These are phyloP conservation scores for Smithornis capensis DNA, from an alignment of 2,113 vertebrate species.

Conservation along the genomic window DNA sequence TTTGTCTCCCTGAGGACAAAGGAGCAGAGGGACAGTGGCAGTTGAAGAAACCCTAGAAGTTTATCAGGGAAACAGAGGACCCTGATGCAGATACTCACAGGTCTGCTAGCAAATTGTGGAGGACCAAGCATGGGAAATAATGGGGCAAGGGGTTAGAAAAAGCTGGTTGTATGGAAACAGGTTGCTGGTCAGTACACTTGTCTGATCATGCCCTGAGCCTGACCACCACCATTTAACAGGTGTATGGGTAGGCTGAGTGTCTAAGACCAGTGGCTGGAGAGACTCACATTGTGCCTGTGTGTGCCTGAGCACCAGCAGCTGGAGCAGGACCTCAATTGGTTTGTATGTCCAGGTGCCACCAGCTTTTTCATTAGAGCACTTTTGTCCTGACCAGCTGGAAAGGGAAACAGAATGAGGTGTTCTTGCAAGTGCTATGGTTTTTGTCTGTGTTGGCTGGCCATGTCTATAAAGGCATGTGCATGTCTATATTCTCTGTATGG, in stretches of 20 bases:
- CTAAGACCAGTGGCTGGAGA: not conserved
- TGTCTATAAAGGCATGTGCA: accelerated
- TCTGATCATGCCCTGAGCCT: not conserved
- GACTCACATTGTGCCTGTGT: accelerated
- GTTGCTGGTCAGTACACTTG: not conserved
- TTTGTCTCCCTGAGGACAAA: not conserved
- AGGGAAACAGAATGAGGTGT: not conserved
- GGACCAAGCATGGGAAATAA: not conserved
- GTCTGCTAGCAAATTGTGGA: not conserved
- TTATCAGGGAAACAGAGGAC: not conserved
- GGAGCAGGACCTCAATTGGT: not conserved
- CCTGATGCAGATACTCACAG: not conserved
- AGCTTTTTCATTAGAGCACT: not conserved
- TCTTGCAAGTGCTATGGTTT: not conserved
- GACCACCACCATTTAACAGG: not conserved
- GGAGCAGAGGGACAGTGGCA: not conserved
- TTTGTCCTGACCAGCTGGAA: not conserved
- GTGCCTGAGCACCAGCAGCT: not conserved
- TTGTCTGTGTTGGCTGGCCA: not conserved
- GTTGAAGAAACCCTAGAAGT: not conserved
- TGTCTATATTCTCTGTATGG: not conserved
- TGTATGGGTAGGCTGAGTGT: not conserved
- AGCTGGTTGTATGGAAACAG: not conserved
- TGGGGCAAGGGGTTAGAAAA: not conserved
- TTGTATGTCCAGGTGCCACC: not conserved